phyloP scores from a whole-genome alignment of 2,113 vertebrate species.

The Hassar affinis region DNA sequence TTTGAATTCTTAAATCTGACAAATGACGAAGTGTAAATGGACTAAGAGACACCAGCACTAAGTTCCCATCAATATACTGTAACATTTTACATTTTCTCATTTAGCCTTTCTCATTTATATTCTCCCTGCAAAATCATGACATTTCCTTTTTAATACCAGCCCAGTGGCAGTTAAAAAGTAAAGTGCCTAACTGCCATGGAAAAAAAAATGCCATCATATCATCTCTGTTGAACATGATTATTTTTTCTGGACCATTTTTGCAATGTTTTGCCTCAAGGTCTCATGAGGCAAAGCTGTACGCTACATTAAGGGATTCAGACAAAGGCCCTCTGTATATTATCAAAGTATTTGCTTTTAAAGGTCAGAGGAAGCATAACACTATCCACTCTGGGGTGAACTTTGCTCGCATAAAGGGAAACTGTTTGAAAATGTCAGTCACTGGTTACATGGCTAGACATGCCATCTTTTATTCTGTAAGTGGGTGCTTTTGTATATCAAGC shows the following conservation, averaged over 20 bases:
- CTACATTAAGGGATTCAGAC: slow-evolving; percentile 15
- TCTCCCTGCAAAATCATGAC: not conserved
- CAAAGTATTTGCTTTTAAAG: slow-evolving; percentile 41
- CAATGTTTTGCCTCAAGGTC: slow-evolving; percentile 6
- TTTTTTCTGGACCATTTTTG: slow-evolving; percentile 6
- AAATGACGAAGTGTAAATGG: not conserved
- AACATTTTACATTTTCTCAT: not conserved
- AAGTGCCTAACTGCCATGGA: not conserved
- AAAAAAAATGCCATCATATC: slow-evolving; percentile 12
- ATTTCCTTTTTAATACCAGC: slow-evolving; percentile 20
- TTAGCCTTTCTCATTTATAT: not conserved
- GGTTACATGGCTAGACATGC: not conserved
- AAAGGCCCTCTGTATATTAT: slow-evolving; percentile 27
- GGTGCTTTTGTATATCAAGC: not conserved
- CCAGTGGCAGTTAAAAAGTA: not conserved
- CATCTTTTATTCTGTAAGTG: slow-evolving; percentile 7
- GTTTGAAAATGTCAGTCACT: slow-evolving; percentile 43
- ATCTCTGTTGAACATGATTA: not conserved
- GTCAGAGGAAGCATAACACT: slow-evolving; percentile 37
- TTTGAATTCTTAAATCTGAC: not conserved
- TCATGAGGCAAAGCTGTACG: not conserved
- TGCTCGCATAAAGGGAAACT: slow-evolving; percentile 36
- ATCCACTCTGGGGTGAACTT: slow-evolving; percentile 46
- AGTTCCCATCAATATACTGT: not conserved
- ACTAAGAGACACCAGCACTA: not conserved